Base-by-base conservation (phyloP, 2,888 invertebrate genomes). In the Spisula subtruncata region DNA sequence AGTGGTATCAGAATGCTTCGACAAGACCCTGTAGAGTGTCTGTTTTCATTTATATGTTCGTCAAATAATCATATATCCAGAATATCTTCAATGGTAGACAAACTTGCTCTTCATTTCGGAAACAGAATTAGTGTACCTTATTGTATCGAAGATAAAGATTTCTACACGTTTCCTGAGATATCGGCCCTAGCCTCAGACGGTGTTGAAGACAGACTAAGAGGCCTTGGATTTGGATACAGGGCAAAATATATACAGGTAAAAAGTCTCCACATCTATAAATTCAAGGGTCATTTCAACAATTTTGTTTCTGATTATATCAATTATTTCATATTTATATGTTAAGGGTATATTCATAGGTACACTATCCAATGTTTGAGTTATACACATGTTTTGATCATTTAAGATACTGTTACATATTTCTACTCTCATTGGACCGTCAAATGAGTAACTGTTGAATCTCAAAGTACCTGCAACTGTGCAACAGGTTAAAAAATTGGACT, bases 41-140 rank as follows among this genome's bases (percentile, higher is more conserved):
- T 99, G 18, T 98, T 99, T 96, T 98, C 99, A 16, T 99, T 99
- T 96, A 99, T 99, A 94, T 99, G 99, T 96, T 99, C 99, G 86
- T 98, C 99, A 90, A 99, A 99, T 96, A 99, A 99, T 97, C 98
- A 99, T 96, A 99, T 99, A 94, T 97, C 98, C 92, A 93, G 99
- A 94, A 99, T 99, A 95, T 98, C 98, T 32, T 97, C 97, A 80
- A 98, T 99, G 98, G 98, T 99, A 25, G 98, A 99, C 96, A 98
- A 98, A 96, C 96, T 99, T 90, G 98, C 99, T 95, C 96, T 96
- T 5, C 97, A 98, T 87, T 99, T 98, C 97, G 99, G 99, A 10
- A 97, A 97, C 83, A 97, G 98, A 96, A 98, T 99, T 92, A 92
- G 97, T 89, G 18, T 41, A 35, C 12, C 51, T n/a, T 25, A 56